Base-by-base conservation (phyloP, 2,888 invertebrate genomes). In the Cheilosia pagana region DNA sequence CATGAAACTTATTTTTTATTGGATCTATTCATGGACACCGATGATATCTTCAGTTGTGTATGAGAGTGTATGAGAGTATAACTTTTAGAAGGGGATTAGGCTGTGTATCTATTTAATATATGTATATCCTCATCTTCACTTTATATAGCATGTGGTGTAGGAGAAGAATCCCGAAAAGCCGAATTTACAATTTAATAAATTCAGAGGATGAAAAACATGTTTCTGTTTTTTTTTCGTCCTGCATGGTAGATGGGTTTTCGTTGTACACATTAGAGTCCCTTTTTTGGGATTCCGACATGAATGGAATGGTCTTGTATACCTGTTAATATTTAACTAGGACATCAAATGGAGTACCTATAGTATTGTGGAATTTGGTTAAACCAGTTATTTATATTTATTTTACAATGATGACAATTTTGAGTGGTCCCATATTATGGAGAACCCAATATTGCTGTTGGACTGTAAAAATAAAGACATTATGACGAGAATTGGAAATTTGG, bases 301-400 rank as follows among this genome's bases (percentile, higher is more conserved):
- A 53, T 72, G 23, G 53, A 16, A 43, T 72, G 31, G 41, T 21
- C 53, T 14, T 74, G 45, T 55, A 45, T 55, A 35, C 25, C 55
- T 72, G 45, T 72, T 72, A 63, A 63, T 72, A 63, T 72, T 72
- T 63, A 72, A 72, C 43, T 63, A 72, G 53, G 53, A 16, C 62
- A 45, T 63, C 62, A 63, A 53, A 53, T 72, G 45, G 62, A 53
- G 62, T 72, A 35, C 3, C 10, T 12, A 35, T 35, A 31, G 45
- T 52, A 39, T 25, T 39, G n/a, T 25, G 65, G 53, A 28, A 43
- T 55, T 52, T 43, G 55, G 43, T 68, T 53, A 53, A 53, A 28
- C 19, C 41, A 41, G 43, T 62, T 52, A 52, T 60, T 62, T 57
- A 52, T 45, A 45, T 60, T 53, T 59, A 43, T 55, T 52, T 19